phyloP scores from a whole-genome alignment of 2,888 invertebrate species.

The Lamellibrachia satsuma region DNA sequence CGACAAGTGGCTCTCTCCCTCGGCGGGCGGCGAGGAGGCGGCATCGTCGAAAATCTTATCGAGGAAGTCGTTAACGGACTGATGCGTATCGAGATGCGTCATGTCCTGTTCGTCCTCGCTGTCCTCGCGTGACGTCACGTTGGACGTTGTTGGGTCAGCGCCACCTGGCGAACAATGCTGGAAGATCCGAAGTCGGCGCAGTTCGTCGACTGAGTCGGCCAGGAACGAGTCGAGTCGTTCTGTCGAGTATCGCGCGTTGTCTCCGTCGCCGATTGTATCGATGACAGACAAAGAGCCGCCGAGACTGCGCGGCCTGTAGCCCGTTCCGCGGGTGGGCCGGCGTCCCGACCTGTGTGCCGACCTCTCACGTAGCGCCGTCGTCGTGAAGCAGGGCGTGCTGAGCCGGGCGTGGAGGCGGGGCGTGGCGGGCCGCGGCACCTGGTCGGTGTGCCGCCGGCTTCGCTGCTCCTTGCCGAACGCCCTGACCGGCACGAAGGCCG shows the following conservation, averaged over 20 bases:
- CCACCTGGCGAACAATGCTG: not conserved
- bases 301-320: not conserved
- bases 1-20: not conserved
- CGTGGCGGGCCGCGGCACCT: not conserved
- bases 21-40: not conserved
- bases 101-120: not conserved
- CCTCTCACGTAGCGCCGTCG: not conserved
- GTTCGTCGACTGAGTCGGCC: conserved; percentile 34
- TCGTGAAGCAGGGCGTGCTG: not conserved
- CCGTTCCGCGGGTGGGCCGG: not conserved
- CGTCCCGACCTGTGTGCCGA: not conserved
- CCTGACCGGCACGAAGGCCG: not conserved
- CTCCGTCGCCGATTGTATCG: conserved; percentile 47
- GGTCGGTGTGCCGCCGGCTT: not conserved
- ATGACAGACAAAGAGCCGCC: conserved; percentile 75
- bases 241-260: conserved; percentile 48
- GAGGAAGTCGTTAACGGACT: conserved; percentile 28
- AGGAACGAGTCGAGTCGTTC: conserved; percentile 35
- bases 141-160: not conserved
- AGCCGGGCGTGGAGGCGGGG: not conserved
- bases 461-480: not conserved
- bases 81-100: conserved; percentile 17
- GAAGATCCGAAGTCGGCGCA: conserved; percentile 25
- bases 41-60: conserved; percentile 32
- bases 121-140: not conserved